Evolutionary conservation across 2,888 invertebrate species (phyloP), one percentile per base, ranked within the genome.

Genomic region (Diloba caeruleocephala): DNA sequence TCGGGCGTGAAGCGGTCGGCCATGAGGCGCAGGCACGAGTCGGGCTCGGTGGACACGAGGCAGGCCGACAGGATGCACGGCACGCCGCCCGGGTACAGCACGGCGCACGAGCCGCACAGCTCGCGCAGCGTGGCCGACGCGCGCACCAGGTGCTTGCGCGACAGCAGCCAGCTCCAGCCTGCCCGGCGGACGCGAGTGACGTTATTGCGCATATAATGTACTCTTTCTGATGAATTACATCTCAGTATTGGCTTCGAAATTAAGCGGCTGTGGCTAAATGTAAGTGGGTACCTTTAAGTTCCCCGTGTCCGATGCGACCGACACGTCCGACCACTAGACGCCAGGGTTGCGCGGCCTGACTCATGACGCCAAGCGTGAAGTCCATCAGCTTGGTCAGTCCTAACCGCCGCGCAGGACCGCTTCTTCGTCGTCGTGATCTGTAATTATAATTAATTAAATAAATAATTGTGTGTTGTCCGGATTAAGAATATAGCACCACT

Each of bases 51-150:
- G 61, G 98, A 98, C 33, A 99, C 98, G 48, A 99, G 95, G 89
- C 99, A 99, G n/a, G 99, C 99, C 69, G 98, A 98, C 67, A 99
- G 94, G 71, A 99, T 98, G 85, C 98, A 97, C 0, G 99, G 99
- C 64, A 96, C 96, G 63, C 97, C 97, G 59, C 94, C 94, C 9
- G 97, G 96, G 88, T 96, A 96, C 89, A 98, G 95, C 63, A 97
- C 94, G 44, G 95, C 94, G 90, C 99, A 99, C 89, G 97, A 97
- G 76, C 96, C 96, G 92, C 99, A 99, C 79, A 98, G 96, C 77
- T 98, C 98, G 80, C 97, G 97, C 74, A 99, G 94, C 83, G 96
- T 96, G 79, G 96, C 96, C 50, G 98, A 98, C 13, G 98, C 98
- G 80, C 97, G 96, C 65, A 96, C 94, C 48, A 99, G 94, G 83